Base-by-base conservation (phyloP, 2,797 vertebrate species). In the Naso thynnoides region DNA sequence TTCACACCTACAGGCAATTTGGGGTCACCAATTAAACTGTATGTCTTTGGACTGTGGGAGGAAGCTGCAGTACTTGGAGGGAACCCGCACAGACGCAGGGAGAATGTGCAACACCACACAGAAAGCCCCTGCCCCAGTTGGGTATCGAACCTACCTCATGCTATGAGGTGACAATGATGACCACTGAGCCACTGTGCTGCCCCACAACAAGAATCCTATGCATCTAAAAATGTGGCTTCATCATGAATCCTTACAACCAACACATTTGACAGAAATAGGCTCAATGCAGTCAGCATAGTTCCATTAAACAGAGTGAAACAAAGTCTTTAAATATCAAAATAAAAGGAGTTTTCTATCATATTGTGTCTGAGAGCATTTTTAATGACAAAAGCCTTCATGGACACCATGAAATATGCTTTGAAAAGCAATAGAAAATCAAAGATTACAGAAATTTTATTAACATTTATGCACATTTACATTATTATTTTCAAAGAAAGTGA, bases 381-480 rank as follows among this genome's bases (percentile, higher is more conserved):
- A 21, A 58, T 27, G 36, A 38, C 8, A 54, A 74, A 67, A 61
- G 5, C 29, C 62, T 29, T 26, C 15, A 8, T 0, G 3, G 21
- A 55, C 64, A 38, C 24, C 3, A 15, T 2, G 2, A 58, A 16
- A 61, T 21, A 36, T 0, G 8, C 72, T 54, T 70, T 64, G 44
- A 70, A 68, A 73, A 79, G 44, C 27, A 55, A 59, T 6, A 55
- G 16, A 13, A 79, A 80, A 70, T 68, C 49, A 85, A 84, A 81
- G 56, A 75, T 72, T 73, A 62, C 69, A 74, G 68, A 69, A 67
- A 23, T 87, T 33, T 83, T 91, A 94, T 93, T 93, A 83, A 93
- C 89, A 92, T 78, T 63, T 81, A 90, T 88, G 85, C 83, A 93
- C 82, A 95, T 86, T 93, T 94, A 94, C 90, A 94, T 80, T 14